phyloP scores from a whole-genome alignment of 2,113 vertebrate genomes.

The Malaclemys terrapin region DNA sequence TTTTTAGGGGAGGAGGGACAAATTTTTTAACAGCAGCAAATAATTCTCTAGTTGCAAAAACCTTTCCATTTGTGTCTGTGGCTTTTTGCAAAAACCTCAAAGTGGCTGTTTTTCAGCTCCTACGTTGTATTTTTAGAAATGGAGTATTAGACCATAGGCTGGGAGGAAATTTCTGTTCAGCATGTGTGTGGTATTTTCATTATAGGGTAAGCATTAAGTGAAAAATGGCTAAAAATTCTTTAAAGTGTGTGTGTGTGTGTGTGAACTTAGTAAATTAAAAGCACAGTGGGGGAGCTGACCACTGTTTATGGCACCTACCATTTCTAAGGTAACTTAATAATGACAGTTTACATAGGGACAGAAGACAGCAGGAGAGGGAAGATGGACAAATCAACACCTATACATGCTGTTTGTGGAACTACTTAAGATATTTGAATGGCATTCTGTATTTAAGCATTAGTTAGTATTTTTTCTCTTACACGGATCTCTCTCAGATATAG shows the following conservation, averaged over 20 bases:
- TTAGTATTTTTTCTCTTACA: neutral
- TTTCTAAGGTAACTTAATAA: neutral
- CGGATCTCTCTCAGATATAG: neutral
- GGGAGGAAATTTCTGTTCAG: conserved; percentile 45
- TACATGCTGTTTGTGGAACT: accelerated
- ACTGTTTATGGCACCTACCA: neutral
- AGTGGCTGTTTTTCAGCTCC: conserved; percentile 56
- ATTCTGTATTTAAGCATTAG: neutral
- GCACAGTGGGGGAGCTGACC: neutral
- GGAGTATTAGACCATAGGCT: conserved; percentile 26
- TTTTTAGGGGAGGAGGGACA: neutral
- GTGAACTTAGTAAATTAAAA: neutral
- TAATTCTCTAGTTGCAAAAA: conserved; percentile 49
- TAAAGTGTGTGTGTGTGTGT: neutral
- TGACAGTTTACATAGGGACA: neutral
- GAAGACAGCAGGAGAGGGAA: neutral
- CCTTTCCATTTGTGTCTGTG: conserved; percentile 48
- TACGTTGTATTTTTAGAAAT: conserved; percentile 61
- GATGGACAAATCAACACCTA: neutral
- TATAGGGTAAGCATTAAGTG: conserved; percentile 8
- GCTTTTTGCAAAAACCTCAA: conserved; percentile 58
- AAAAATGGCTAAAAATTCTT: neutral
- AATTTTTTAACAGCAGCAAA: conserved; percentile 13
- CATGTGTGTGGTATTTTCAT: conserved; percentile 60
- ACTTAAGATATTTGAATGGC: neutral